A percentile compares a stretch with the other conserved stretches of the same genome.
These are phyloP conservation scores for Euwallacea fornicatus DNA, from an alignment of 1,140 invertebrate species.

Conservation along the genomic window DNA sequence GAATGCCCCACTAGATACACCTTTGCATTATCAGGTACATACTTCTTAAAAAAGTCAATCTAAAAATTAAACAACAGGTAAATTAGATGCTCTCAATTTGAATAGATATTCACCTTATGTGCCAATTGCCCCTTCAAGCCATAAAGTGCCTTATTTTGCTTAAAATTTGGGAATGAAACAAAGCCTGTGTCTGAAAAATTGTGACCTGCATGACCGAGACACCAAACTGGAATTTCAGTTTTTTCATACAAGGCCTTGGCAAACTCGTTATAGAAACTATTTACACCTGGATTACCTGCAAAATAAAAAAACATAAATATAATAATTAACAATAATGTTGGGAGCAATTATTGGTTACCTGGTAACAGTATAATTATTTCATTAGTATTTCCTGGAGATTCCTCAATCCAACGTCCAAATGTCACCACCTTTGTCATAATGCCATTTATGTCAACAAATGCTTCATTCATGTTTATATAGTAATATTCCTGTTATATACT, in stretches of 20 bases:
- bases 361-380: slow-evolving; percentile 62
- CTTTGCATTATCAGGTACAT: slow-evolving; percentile 66
- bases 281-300: slow-evolving; percentile 63
- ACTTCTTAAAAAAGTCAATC: slow-evolving; percentile 71
- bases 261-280: slow-evolving; percentile 74
- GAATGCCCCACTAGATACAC: slow-evolving; percentile 83
- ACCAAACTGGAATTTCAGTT: slow-evolving; percentile 68
- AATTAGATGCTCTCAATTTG: no score
- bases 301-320: background rate
- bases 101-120: slow-evolving; percentile 66
- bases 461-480: slow-evolving; percentile 47
- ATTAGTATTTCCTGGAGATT: slow-evolving; percentile 56
- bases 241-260: slow-evolving; percentile 62
- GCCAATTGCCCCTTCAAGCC: slow-evolving; percentile 73
- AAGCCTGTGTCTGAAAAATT: slow-evolving; percentile 58
- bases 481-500: background rate
- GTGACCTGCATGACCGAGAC: slow-evolving; percentile 72
- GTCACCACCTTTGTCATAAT: slow-evolving; percentile 69
- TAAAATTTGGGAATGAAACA: slow-evolving; percentile 54
- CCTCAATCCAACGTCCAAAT: slow-evolving; percentile 69
- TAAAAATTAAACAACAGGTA: slow-evolving; percentile 40
- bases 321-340: background rate
- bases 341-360: slow-evolving; percentile 52
- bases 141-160: slow-evolving; percentile 66
- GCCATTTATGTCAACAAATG: slow-evolving; percentile 62